phyloP scores from a whole-genome alignment of 2,113 vertebrate genomes.

The Mesoclemmys tuberculata region DNA sequence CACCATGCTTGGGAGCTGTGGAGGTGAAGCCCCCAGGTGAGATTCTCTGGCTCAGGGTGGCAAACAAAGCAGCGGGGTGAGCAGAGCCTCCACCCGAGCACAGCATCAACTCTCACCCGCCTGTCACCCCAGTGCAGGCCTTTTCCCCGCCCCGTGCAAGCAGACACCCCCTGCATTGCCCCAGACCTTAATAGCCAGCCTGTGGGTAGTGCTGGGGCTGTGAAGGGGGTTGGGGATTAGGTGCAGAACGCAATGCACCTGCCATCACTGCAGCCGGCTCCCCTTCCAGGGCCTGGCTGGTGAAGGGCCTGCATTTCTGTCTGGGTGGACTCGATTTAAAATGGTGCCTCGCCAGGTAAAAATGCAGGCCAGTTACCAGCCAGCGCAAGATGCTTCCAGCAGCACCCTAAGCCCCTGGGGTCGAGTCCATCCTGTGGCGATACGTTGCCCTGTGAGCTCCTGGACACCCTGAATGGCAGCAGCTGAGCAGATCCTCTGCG shows the following conservation, averaged over 20 bases:
- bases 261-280: too few relatives aligned
- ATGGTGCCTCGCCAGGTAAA: background rate
- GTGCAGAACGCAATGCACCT: background rate
- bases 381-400: background rate
- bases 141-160: too few relatives aligned
- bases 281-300: background rate
- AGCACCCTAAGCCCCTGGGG: too few relatives aligned
- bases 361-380: background rate
- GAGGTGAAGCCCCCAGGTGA: too few relatives aligned
- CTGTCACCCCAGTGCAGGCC: too few relatives aligned
- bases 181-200: background rate
- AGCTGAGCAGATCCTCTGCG: background rate
- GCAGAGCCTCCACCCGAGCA: too few relatives aligned
- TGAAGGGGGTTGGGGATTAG: too few relatives aligned
- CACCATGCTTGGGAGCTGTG: too few relatives aligned
- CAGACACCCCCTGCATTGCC: background rate
- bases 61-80: too few relatives aligned
- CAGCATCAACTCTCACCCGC: background rate
- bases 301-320: too few relatives aligned
- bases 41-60: too few relatives aligned
- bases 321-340: background rate
- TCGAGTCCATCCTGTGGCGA: background rate
- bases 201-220: too few relatives aligned
- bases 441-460: background rate
- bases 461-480: background rate